Conservation (phyloP, 2,888 invertebrate genomes). For the Drosophila leonis region DNA sequence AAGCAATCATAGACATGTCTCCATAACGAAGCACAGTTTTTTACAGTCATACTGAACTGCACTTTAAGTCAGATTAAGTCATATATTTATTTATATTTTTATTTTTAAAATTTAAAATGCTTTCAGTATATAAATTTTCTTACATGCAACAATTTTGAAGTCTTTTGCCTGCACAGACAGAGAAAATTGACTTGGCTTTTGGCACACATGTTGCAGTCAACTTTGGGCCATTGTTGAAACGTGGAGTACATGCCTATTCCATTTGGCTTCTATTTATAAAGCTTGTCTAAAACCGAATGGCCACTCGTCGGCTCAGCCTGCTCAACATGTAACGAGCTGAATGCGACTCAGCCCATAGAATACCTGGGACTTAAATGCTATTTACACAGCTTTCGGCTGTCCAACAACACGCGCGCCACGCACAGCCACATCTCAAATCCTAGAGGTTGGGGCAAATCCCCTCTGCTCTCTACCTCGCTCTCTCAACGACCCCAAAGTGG, state of each 20-base stretch:
- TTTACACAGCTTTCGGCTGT: slow-evolving; percentile 72
- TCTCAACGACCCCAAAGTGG: slow-evolving; percentile 41
- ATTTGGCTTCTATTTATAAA: slow-evolving; percentile 57
- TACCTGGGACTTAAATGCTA: slow-evolving; percentile 75
- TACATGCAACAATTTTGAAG: neutral
- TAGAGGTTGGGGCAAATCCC: slow-evolving; percentile 8
- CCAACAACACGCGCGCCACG: slow-evolving; percentile 48
- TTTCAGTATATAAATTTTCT: neutral
- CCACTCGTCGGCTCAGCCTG: slow-evolving; percentile 22
- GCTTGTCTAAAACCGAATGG: slow-evolving; percentile 27
- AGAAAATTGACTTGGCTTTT: neutral
- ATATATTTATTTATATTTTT: too few species aligned
- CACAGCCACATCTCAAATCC: slow-evolving; percentile 41
- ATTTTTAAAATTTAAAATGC: neutral
- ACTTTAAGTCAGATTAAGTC: too few species aligned
- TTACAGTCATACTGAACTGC: too few species aligned
- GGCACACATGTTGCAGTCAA: neutral
- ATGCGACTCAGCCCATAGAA: slow-evolving; percentile 46
- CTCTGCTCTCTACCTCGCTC: neutral
- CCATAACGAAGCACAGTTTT: too few species aligned
- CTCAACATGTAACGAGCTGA: slow-evolving; percentile 42
- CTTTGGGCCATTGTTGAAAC: slow-evolving; percentile 11
- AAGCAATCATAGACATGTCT: neutral
- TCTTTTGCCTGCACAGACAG: too few species aligned
- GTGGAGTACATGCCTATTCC: slow-evolving; percentile 48